Base-by-base conservation (phyloP, 2,797 vertebrate genomes). In the Lacerta agilis region DNA sequence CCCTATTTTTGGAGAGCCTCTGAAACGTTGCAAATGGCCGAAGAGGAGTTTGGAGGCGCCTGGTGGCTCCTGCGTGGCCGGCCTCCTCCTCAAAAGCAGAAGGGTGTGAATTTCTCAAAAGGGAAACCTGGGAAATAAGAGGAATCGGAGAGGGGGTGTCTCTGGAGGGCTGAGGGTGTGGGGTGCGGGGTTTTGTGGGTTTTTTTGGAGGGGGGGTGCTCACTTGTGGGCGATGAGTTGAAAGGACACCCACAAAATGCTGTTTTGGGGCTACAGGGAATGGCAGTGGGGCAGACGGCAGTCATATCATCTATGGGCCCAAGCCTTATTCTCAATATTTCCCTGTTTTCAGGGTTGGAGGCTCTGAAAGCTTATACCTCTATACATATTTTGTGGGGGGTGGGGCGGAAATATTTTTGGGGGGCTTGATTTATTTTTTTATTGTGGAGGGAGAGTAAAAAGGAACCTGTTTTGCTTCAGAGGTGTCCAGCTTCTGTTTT, bases 331-430 rank as follows among this genome's bases (percentile, higher is more conserved):
- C 6, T 13, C 7, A 1, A 20, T 38, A 58, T 72, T 43, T 38
- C 23, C 7, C 7, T 2, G 10, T 43, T 77, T 77, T 29, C 0
- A 33, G 23, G 27, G 29, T 29, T 72, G 11, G 73, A 18, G 3
- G 23, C 11, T 79, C 29, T 49, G 43, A 29, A 29, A 25, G 36
- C 8, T 41, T 11, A 41, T 38, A 33, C 33, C 33, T 33, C 33
- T 33, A 15, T 15, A 55, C 49, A 4, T 55, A 55, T 3, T 36
- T 49, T 3, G 2, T 27, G 23, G 33, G 36, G 41, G 7, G 55
- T 1, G 36, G 8, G 3, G 2, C 20, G 1, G 0, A 29, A 43
- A 1, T 8, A 2, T 36, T 69, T 79, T n/a, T 20, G 23, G 49
- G 49, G 49, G 49, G 49, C 49, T 11, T 67, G 20, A 66, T 41